phyloP scores from a whole-genome alignment of 2,113 vertebrate genomes.

The Emydura subglobosa region DNA sequence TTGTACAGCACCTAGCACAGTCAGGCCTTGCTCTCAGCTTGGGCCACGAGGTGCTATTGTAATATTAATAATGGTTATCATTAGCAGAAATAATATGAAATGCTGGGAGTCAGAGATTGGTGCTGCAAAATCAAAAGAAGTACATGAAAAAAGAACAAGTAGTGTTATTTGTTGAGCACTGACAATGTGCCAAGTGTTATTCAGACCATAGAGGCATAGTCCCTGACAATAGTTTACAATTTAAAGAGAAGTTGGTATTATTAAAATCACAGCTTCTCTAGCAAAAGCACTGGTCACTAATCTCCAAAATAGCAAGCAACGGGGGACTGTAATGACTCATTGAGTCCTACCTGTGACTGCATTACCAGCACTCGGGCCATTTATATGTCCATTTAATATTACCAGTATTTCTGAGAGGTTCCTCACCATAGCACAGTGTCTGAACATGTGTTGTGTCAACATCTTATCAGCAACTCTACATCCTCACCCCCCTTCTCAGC shows the following conservation, averaged over 20 bases:
- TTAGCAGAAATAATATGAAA: background rate
- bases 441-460: background rate
- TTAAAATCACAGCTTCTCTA: background rate
- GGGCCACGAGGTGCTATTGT: background rate
- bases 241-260: background rate
- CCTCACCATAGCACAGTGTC: background rate
- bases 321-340: background rate
- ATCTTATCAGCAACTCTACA: no score
- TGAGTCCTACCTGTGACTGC: background rate
- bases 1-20: background rate
- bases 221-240: background rate
- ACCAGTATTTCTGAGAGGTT: no score
- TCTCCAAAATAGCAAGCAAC: background rate
- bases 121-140: background rate
- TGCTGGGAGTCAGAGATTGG: background rate
- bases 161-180: rapidly evolving
- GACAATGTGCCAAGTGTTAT: rapidly evolving
- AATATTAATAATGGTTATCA: background rate
- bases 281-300: background rate
- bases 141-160: background rate
- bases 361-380: background rate
- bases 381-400: background rate
- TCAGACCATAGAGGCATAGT: background rate
- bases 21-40: background rate
- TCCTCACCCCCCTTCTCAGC: background rate